Evolutionary conservation across 2,113 vertebrate genomes (phyloP).

Genomic region (Leuciscus idus): DNA sequence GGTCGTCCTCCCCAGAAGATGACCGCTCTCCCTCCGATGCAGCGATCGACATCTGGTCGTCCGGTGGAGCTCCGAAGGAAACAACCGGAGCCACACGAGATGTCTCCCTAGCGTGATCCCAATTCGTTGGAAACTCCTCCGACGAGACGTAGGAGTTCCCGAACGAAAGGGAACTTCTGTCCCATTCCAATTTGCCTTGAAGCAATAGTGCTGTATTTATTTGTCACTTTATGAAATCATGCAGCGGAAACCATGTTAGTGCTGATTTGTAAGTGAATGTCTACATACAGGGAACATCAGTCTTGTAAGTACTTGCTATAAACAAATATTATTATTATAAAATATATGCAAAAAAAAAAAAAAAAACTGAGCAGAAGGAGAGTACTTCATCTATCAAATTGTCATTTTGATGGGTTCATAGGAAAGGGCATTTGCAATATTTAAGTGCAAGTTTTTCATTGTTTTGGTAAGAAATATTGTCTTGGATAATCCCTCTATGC

Average conservation of each 20-base stretch:
- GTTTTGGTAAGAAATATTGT: neutral
- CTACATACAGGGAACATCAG: neutral
- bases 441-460: neutral
- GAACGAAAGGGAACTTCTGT: too few species aligned
- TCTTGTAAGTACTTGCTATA: neutral
- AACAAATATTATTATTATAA: neutral
- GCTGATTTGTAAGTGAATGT: neutral
- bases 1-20: too few species aligned
- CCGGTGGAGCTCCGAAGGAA: too few species aligned
- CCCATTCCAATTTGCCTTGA: neutral
- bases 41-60: too few species aligned
- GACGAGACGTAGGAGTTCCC: too few species aligned
- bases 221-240: constrained; percentile 9
- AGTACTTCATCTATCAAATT: neutral
- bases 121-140: too few species aligned
- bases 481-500: neutral
- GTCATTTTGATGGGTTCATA: neutral
- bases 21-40: too few species aligned
- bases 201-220: neutral
- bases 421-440: neutral
- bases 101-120: too few species aligned
- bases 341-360: neutral
- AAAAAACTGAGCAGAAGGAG: neutral
- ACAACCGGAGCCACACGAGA: too few species aligned
- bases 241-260: neutral